These are phyloP conservation scores for Scaptomyza pallida DNA, from an alignment of 1,140 invertebrate genomes.

Conservation along the genomic window DNA sequence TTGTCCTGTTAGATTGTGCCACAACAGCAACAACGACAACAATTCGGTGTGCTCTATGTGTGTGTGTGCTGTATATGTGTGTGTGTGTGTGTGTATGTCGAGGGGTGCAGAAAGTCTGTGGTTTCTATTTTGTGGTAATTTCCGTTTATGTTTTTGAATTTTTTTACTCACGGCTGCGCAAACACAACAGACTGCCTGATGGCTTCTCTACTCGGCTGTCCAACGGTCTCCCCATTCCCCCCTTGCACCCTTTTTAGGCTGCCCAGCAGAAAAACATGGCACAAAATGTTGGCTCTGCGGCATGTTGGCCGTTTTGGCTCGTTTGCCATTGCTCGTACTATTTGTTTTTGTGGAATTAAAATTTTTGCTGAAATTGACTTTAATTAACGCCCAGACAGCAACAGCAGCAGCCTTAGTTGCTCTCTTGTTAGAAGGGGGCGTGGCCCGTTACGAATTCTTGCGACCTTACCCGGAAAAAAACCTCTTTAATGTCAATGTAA, in stretches of 20 bases:
- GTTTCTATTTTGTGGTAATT: constrained; percentile 82
- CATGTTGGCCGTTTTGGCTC: constrained; percentile 23
- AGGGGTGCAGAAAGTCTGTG: constrained; percentile 58
- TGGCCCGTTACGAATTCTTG: background rate
- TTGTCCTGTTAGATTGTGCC: constrained; percentile 78
- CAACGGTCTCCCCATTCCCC: background rate
- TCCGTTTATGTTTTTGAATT: constrained; percentile 83
- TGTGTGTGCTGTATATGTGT: constrained; percentile 18
- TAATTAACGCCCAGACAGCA: constrained; percentile 56
- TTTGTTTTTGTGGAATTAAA: constrained; percentile 73
- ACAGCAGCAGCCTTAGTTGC: background rate
- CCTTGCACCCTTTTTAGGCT: constrained; percentile 4
- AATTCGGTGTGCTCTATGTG: constrained; percentile 17
- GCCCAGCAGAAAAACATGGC: constrained; percentile 31
- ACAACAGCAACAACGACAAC: constrained; percentile 10
- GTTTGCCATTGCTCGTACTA: constrained; percentile 41
- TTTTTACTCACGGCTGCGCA: constrained; percentile 80
- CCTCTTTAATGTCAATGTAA: background rate
- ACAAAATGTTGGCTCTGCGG: constrained; percentile 55
- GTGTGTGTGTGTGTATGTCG: constrained; percentile 27
- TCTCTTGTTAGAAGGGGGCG: constrained; percentile 5
- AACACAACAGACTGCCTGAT: constrained; percentile 74
- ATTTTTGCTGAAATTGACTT: constrained; percentile 61
- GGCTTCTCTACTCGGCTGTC: constrained; percentile 32
- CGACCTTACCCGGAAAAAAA: background rate